Conservation (phyloP, 2,888 invertebrate genomes). For the Temnothorax rugatulus region DNA sequence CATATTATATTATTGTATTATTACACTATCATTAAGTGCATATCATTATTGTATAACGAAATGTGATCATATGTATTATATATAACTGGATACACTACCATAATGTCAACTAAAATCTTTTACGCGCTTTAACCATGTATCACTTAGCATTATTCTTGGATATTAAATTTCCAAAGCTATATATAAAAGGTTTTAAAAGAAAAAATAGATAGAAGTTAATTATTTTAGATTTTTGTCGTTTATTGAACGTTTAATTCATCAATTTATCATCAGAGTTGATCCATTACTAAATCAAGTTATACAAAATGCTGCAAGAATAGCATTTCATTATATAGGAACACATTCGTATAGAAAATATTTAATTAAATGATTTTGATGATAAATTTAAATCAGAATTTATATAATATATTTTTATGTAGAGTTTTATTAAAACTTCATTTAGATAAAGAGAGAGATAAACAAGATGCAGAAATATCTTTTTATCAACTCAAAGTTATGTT, state of each 20-base stretch:
- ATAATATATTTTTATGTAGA: not conserved
- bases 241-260: not conserved
- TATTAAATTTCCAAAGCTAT: not conserved
- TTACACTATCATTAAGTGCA: not conserved
- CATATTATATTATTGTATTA: not conserved
- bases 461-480: not conserved
- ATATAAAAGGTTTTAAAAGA: not conserved
- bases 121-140: slow-evolving; percentile 19
- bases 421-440: not conserved
- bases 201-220: slow-evolving; percentile 18
- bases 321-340: not conserved
- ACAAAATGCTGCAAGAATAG: not conserved
- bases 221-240: not conserved
- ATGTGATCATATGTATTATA: not conserved
- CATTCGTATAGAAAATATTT: not conserved
- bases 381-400: not conserved
- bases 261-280: not conserved
- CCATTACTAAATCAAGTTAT: not conserved
- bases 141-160: slow-evolving; percentile 27
- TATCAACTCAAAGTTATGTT: not conserved
- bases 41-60: not conserved
- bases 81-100: not conserved
- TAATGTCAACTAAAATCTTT: slow-evolving; percentile 24
- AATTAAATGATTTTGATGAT: not conserved
- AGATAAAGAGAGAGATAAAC: not conserved